Evolutionary conservation across 2,113 vertebrate genomes (phyloP).

Genomic region (Lophius piscatorius): DNA sequence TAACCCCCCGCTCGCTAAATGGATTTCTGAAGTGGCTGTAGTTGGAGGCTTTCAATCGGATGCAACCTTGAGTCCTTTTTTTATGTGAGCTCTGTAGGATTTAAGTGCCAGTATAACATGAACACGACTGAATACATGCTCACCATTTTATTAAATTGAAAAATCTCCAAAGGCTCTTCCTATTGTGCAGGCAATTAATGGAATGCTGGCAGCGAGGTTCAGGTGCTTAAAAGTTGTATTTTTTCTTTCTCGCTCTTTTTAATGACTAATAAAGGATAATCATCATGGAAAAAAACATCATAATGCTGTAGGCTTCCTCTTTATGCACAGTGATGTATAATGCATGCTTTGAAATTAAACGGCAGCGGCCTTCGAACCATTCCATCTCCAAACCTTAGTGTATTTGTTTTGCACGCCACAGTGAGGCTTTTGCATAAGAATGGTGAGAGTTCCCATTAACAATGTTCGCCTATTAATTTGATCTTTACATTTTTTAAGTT

Average conservation of each 20-base stretch:
- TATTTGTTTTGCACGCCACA: constrained; percentile 80
- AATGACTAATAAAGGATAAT: constrained; percentile 83
- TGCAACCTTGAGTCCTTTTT: constrained; percentile 81
- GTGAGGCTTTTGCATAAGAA: constrained; percentile 81
- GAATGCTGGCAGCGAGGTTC: constrained; percentile 84
- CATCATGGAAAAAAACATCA: constrained; percentile 75
- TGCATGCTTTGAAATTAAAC: constrained; percentile 83
- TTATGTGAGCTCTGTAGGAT: constrained; percentile 83
- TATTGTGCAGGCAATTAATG: constrained; percentile 86
- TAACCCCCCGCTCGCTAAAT: constrained; percentile 76
- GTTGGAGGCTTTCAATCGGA: constrained; percentile 82
- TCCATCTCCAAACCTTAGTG: constrained; percentile 74
- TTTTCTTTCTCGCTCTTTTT: constrained; percentile 71
- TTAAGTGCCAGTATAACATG: constrained; percentile 85
- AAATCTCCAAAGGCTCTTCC: constrained; percentile 81
- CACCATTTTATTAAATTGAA: constrained; percentile 83
- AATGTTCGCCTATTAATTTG: constrained; percentile 74
- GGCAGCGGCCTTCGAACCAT: constrained; percentile 78
- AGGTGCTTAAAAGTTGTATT: constrained; percentile 81
- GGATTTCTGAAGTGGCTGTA: constrained; percentile 79
- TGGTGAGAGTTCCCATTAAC: constrained; percentile 72
- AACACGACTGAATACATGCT: constrained; percentile 82
- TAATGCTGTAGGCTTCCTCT: constrained; percentile 83
- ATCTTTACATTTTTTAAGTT: constrained; percentile 75
- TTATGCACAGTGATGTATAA: constrained; percentile 84